A percentile compares a stretch with the other conserved stretches of the same genome.
Evolutionary conservation across 30 jellyfish, hydroid and myxozoan genomes (phyloP).

Genomic region (Calvadosia cruxmelitensis): DNA sequence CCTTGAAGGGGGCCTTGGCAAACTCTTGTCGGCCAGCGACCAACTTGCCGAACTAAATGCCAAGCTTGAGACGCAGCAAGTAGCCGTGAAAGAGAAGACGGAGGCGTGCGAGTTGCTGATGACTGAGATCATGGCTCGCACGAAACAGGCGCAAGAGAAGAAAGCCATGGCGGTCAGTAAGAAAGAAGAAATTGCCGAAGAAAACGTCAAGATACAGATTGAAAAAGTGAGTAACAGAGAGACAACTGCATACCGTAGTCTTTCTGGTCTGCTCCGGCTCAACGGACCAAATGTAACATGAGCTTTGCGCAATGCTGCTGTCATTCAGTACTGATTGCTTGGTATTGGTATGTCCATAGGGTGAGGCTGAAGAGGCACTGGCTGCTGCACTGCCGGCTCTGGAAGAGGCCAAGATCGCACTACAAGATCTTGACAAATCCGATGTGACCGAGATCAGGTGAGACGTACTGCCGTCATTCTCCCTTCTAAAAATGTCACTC

Average conservation of each 20-base stretch:
- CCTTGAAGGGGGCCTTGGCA: slow-evolving; percentile 83
- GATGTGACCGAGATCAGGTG: slow-evolving; percentile 96
- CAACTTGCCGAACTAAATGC: slow-evolving; percentile 81
- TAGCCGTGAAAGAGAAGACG: slow-evolving; percentile 95
- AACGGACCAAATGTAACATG: background rate
- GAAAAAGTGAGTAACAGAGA: slow-evolving; percentile 76
- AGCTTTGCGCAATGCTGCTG: background rate
- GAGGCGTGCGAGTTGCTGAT: slow-evolving; percentile 78
- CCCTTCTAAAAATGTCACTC: no score
- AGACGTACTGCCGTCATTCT: background rate
- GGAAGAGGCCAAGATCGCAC: slow-evolving; percentile 84
- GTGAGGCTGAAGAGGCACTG: slow-evolving; percentile 89
- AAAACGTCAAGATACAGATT: slow-evolving; percentile 55
- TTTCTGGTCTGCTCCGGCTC: no score
- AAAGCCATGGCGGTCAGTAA: slow-evolving; percentile 78
- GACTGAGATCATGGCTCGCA: slow-evolving; percentile 73
- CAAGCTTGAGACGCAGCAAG: slow-evolving; percentile 75
- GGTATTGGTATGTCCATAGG: slow-evolving; percentile 21
- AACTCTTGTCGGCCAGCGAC: slow-evolving; percentile 85
- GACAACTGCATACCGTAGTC: no score
- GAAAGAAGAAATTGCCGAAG: slow-evolving; percentile 74
- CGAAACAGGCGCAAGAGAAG: slow-evolving; percentile 75
- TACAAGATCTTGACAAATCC: slow-evolving; percentile 82
- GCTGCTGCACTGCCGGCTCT: slow-evolving; percentile 93
- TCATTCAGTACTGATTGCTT: background rate